Percentiles rank a stretch among this genome's conserved stretches.
Evolutionary conservation across 1,140 invertebrate species (phyloP).

Genomic region (Habropoda laboriosa): DNA sequence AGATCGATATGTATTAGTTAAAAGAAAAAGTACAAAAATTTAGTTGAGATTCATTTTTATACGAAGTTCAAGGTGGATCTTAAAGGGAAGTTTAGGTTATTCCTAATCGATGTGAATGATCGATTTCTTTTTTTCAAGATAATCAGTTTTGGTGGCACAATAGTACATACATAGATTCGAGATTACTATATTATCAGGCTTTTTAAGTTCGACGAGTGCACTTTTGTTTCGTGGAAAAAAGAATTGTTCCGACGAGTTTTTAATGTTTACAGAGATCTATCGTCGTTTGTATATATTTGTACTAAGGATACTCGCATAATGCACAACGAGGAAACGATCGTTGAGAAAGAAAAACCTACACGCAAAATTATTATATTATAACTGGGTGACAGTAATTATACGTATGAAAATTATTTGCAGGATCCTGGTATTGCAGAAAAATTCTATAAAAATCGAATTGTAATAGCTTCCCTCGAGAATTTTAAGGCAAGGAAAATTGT

Average conservation of each 20-base stretch:
- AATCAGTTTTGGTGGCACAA: slow-evolving; percentile 23
- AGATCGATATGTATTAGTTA: neutral
- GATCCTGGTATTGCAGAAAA: neutral
- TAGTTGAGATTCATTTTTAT: neutral
- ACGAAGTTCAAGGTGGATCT: neutral
- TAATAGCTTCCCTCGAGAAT: neutral
- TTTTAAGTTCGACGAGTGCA: too few relatives aligned
- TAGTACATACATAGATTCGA: too few relatives aligned
- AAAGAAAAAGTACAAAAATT: neutral
- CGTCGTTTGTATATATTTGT: slow-evolving; percentile 47
- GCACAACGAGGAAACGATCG: neutral
- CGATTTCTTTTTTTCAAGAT: neutral
- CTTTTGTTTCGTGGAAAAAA: neutral
- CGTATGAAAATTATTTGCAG: slow-evolving; percentile 28
- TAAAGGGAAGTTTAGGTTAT: neutral
- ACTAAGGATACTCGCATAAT: slow-evolving; percentile 21
- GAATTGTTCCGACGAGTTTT: neutral
- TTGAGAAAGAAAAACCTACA: neutral
- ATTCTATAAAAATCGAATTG: neutral
- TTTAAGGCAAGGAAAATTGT: slow-evolving; percentile 8
- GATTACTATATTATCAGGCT: neutral
- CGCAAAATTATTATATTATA: slow-evolving; percentile 10
- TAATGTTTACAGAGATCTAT: slow-evolving; percentile 24
- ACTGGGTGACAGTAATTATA: neutral
- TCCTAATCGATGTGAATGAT: neutral